Evolutionary conservation across 2,888 invertebrate genomes (phyloP).

Genomic region (Phalera bucephala): DNA sequence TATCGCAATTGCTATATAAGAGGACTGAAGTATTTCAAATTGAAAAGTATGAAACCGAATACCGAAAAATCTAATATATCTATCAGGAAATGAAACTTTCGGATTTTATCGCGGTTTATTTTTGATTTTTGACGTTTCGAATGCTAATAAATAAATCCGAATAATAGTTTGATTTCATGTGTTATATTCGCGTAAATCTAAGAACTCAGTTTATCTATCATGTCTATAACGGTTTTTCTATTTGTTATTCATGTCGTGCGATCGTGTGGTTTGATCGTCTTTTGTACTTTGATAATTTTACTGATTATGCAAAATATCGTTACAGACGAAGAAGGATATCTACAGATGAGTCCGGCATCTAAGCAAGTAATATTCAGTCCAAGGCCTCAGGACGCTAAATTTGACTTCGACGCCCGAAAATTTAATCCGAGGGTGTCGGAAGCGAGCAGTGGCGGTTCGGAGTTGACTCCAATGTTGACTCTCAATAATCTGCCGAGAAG

Average conservation of each 20-base stretch:
- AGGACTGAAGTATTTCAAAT: too few species aligned
- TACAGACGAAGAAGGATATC: conserved; percentile 81
- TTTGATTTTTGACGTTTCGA: too few species aligned
- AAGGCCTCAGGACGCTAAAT: conserved; percentile 64
- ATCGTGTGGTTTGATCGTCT: conserved; percentile 14
- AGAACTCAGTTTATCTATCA: too few species aligned
- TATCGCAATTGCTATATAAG: too few species aligned
- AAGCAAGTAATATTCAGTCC: conserved; percentile 81
- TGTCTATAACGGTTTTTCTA: conserved; percentile 2
- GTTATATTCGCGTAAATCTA: too few species aligned
- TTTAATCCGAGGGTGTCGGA: conserved; percentile 49
- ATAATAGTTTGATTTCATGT: too few species aligned
- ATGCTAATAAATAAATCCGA: too few species aligned
- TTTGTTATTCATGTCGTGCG: conserved; percentile 2
- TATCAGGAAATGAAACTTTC: too few species aligned
- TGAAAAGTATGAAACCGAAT: too few species aligned
- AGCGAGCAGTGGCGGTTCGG: conserved; percentile 58
- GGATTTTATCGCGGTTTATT: too few species aligned
- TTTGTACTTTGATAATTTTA: neutral
- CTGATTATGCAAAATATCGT: conserved; percentile 15
- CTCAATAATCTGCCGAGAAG: conserved; percentile 63
- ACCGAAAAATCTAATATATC: too few species aligned
- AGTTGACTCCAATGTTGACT: conserved; percentile 81
- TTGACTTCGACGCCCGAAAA: conserved; percentile 76
- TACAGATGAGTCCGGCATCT: conserved; percentile 84